Conservation (phyloP, 1,140 invertebrate species). For the Mizuhopecten yessoensis region DNA sequence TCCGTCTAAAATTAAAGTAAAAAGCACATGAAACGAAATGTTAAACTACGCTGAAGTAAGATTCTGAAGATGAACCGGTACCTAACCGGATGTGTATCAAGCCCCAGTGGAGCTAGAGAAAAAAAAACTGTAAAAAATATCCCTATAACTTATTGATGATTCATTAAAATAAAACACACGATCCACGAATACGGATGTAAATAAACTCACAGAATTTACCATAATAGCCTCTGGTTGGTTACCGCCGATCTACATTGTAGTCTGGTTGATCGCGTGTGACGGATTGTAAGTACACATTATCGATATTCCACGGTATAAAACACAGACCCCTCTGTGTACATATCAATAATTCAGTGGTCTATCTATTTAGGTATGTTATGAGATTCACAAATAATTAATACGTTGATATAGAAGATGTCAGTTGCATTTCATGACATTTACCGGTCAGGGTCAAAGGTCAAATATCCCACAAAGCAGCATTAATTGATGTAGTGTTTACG, state of each 20-base stretch:
- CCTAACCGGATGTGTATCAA: not conserved
- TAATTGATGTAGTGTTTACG: too few species aligned
- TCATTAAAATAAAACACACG: not conserved
- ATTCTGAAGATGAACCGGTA: not conserved
- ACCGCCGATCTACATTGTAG: not conserved
- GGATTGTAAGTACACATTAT: not conserved
- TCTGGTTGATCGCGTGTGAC: not conserved
- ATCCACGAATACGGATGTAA: not conserved
- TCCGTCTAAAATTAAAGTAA: conserved; percentile 58
- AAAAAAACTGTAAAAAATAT: not conserved
- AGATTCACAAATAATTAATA: conserved; percentile 19
- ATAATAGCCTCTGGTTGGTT: not conserved
- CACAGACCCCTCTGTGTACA: not conserved
- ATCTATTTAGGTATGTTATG: not conserved
- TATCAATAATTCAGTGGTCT: conserved; percentile 14
- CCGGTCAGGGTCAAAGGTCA: not conserved
- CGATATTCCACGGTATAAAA: not conserved
- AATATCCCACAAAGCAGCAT: too few species aligned
- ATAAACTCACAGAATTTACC: not conserved
- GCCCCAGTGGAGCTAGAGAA: not conserved
- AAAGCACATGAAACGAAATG: not conserved
- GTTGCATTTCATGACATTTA: not conserved
- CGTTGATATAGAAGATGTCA: not conserved
- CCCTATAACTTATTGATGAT: not conserved
- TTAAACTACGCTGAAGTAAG: not conserved